Evolutionary conservation across 2,797 vertebrate genomes (phyloP), one percentile per base, ranked within the genome.

Genomic region (Margarornis squamiger): DNA sequence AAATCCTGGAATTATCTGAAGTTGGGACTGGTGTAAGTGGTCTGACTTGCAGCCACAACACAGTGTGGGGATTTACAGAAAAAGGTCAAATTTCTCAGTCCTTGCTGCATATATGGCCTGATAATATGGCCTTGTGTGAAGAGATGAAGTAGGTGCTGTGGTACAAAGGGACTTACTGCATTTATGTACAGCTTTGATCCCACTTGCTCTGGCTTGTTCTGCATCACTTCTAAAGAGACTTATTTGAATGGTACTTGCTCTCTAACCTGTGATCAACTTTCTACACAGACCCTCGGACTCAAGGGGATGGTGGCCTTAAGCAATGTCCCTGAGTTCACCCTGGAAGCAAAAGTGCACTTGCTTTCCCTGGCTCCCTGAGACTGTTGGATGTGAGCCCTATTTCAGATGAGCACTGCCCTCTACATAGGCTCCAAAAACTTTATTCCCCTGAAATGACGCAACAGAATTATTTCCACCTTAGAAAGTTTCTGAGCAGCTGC

Each of bases 291-390:
- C 38, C 12, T 15, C 4, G 1, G 16, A 54, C 43, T 46, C 68
- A 17, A 34, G 57, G 57, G 14, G 22, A 18, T 1, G 0, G 13
- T 45, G 12, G 32, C 16, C n/a, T 80, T 55, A 55, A 83, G 20
- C 16, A 39, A 6, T 7, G 19, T 38, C 38, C 34, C 38, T 54
- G 51, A 45, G 65, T 54, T 72, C 41, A 57, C 26, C 12, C 14
- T 49, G 9, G 30, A 73, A 61, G 14, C 0, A 0, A 74, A 52
- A 26, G 12, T 34, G 5, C 3, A 1, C 12, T 59, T 9, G 6
- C 43, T 24, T 71, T 63, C 29, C 41, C 38, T 23, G 23, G 9
- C 23, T 59, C 38, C 36, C 36, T 9, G 2, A 30, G 36, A 26
- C n/a, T 71, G n/a, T 27, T 39, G 38, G 13, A 38, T 62, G 27